Conservation (phyloP, 1,140 invertebrate genomes). For the Drosophila watanabei region DNA sequence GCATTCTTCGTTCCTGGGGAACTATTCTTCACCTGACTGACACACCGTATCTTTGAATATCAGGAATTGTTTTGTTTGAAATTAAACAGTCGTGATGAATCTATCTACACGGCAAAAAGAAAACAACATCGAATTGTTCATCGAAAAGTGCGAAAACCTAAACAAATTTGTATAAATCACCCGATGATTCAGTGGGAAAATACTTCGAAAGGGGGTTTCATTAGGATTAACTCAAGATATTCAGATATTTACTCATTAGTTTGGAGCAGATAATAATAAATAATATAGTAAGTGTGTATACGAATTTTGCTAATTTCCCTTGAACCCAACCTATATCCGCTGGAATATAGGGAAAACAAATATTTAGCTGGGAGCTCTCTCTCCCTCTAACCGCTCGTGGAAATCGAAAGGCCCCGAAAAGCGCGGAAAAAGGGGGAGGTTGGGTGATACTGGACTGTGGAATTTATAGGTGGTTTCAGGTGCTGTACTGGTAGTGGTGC, state of each 20-base stretch:
- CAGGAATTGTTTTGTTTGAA: constrained; percentile 26
- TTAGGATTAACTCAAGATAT: neutral
- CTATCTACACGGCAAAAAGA: neutral
- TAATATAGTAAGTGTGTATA: no score
- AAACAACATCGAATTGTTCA: neutral
- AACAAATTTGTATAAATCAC: constrained; percentile 27
- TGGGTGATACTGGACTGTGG: constrained; percentile 44
- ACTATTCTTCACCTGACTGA: constrained; percentile 38
- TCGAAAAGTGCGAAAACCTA: constrained; percentile 13
- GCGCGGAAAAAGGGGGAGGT: constrained; percentile 3
- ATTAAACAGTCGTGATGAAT: constrained; percentile 18
- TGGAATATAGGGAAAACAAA: constrained; percentile 10
- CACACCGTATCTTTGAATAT: constrained; percentile 3
- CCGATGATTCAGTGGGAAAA: constrained; percentile 32
- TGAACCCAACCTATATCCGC: neutral
- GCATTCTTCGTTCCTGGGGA: constrained; percentile 19
- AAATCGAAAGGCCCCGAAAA: constrained; percentile 14
- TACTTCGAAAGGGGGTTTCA: neutral
- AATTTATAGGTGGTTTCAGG: constrained; percentile 42
- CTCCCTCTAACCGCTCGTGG: constrained; percentile 1
- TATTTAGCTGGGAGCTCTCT: constrained; percentile 12
- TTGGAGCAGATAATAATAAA: no score
- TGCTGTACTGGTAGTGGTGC: constrained; percentile 31
- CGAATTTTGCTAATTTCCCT: neutral
- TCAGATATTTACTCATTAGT: neutral